Conservation (phyloP, 2,797 vertebrate genomes). For the Leptoclinus maculatus region DNA sequence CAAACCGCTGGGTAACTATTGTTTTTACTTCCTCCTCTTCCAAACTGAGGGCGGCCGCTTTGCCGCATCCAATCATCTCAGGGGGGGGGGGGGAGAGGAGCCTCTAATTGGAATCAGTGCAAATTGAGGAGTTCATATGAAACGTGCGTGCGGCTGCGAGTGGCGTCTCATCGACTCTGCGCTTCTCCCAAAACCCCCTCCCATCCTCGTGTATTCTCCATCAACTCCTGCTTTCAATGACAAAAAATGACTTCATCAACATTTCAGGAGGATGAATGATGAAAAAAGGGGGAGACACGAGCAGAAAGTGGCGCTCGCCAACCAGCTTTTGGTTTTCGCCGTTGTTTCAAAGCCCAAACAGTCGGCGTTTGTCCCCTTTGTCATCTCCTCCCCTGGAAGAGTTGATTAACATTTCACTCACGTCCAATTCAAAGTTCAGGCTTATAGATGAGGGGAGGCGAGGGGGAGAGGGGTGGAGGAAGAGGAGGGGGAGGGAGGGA, state of each 20-base stretch:
- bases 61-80: constrained; percentile 26
- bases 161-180: not conserved
- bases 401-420: constrained; percentile 85
- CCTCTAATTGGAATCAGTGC: constrained; percentile 17
- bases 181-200: not conserved
- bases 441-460: constrained; percentile 66
- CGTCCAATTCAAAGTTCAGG: constrained; percentile 86
- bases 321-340: constrained; percentile 1
- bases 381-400: constrained; percentile 64
- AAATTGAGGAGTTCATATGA: constrained; percentile 23
- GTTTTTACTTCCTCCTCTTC: not conserved
- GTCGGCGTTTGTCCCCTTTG: constrained; percentile 75
- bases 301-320: not conserved
- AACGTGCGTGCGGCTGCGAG: not conserved
- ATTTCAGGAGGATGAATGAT: not conserved
- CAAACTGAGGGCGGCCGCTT: not conserved
- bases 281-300: no score
- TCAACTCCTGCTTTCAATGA: not conserved
- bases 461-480: constrained; percentile 31
- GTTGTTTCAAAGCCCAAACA: constrained; percentile 42
- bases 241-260: constrained; percentile 6
- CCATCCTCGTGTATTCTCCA: not conserved
- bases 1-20: not conserved
- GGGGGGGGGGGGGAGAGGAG: not conserved
- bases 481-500: not conserved